Conservation (phyloP, 2,888 invertebrate genomes). For the Strigamia transsilvanica region DNA sequence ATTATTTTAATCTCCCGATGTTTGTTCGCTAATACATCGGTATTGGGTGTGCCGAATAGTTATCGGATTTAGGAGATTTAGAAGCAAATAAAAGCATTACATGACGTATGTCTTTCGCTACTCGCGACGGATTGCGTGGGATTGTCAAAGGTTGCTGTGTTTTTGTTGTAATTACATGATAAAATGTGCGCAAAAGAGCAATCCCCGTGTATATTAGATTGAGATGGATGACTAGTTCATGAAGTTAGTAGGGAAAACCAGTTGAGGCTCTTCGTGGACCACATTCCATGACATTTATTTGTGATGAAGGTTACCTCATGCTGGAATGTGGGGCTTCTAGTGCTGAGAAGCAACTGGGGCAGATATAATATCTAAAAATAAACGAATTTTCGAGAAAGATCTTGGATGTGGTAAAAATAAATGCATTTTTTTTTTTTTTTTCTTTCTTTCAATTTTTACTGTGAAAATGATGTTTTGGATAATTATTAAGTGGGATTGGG, state of each 20-base stretch:
- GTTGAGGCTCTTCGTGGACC: background rate
- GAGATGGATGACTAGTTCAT: background rate
- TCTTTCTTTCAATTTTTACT: too few species aligned
- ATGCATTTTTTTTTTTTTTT: background rate
- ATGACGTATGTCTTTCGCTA: too few species aligned
- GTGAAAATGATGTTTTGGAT: too few species aligned
- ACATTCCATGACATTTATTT: constrained; percentile 20
- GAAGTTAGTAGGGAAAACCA: background rate
- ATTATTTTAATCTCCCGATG: background rate
- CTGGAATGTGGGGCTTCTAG: constrained; percentile 7
- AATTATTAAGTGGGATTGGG: too few species aligned
- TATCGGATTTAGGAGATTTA: too few species aligned
- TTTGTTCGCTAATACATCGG: background rate
- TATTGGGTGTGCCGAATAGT: background rate
- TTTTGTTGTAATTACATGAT: background rate
- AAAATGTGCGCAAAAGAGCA: background rate
- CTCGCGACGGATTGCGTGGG: too few species aligned
- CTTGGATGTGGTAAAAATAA: background rate
- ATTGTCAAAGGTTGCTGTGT: background rate
- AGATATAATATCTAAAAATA: background rate
- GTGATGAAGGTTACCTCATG: constrained; percentile 34
- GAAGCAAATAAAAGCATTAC: too few species aligned
- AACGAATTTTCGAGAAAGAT: background rate
- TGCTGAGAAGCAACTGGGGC: background rate
- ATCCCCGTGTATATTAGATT: background rate